These are phyloP conservation scores for Lepus timidus DNA, from an alignment of 2,113 vertebrate species.

Conservation along the genomic window DNA sequence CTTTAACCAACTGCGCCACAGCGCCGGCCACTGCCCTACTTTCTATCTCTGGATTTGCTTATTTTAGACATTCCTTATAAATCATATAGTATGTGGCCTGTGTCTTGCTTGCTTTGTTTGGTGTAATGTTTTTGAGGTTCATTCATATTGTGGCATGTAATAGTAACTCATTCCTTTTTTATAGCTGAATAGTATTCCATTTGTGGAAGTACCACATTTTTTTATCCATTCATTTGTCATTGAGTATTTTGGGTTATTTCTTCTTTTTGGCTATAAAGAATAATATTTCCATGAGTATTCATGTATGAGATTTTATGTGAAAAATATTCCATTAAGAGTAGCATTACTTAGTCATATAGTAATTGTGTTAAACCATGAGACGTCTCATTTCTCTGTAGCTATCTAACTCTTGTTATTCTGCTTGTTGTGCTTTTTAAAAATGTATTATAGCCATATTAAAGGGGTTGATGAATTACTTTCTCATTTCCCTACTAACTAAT, in stretches of 20 bases:
- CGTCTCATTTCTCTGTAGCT: neutral
- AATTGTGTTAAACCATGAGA: neutral
- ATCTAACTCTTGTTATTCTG: neutral
- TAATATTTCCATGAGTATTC: constrained; percentile 10
- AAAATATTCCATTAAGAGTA: neutral
- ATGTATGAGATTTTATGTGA: constrained; percentile 3
- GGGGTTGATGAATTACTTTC: neutral
- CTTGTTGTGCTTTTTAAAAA: neutral
- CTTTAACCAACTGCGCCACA: too few relatives aligned
- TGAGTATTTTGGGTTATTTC: neutral
- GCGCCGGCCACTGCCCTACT: neutral
- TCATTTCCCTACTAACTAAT: neutral
- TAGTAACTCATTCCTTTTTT: neutral
- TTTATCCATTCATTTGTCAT: neutral
- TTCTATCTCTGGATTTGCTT: neutral
- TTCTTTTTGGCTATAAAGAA: neutral
- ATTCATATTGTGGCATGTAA: neutral
- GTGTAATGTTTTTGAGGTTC: neutral
- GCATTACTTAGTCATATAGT: neutral
- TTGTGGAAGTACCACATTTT: neutral
- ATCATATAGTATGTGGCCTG: neutral
- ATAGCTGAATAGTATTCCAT: neutral
- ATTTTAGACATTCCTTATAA: neutral
- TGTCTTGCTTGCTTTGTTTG: constrained; percentile 5
- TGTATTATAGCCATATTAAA: neutral